Base-by-base conservation (phyloP, 2,113 vertebrate genomes). In the Dromaius novaehollandiae region DNA sequence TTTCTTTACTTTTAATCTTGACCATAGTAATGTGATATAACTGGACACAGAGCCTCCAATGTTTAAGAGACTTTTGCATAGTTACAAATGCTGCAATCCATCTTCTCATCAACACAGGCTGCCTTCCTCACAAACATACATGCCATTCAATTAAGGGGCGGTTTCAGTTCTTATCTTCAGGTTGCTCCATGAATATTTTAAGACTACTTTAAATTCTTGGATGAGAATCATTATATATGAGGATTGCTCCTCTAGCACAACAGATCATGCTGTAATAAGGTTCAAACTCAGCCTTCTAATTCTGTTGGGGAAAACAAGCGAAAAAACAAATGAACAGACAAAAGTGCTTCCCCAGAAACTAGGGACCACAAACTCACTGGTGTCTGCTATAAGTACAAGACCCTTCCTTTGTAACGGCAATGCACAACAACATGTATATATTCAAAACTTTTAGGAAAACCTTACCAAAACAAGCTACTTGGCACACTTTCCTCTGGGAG, bases 1-100 rank as follows among this genome's bases (percentile, higher is more conserved):
- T 96, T 82, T 91, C 76, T 94, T 91, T 93, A 75, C 79, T 95
- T 93, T 88, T 95, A 60, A 78, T 96, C 95, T 90, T 93, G 79
- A 55, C 73, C 36, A 58, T 50, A 90, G 51, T 77, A 74, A 93
- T 58, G 36, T 66, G 79, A 81, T 77, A 63, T 58, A 91, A 96
- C 58, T 51, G 88, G 85, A 91, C 79, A 77, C 34, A 34, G 53
- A 85, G 30, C 34, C 53, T 83, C 40, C 68, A 90, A n/a, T 26
- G 16, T 56, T 71, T 87, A 61, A 86, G 71, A 90, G 58, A 63
- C 30, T 61, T 34, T 70, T 61, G 20, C 30, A 30, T 14, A 50
- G 40, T 36, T 86, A 61, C 36, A 8, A 11, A 18, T 24, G 32
- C 44, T 77, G 63, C 40, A 82, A 28, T 73, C 34, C 30, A 24